Conservation (phyloP, 2,113 vertebrate genomes). For the Argyrosomus japonicus region DNA sequence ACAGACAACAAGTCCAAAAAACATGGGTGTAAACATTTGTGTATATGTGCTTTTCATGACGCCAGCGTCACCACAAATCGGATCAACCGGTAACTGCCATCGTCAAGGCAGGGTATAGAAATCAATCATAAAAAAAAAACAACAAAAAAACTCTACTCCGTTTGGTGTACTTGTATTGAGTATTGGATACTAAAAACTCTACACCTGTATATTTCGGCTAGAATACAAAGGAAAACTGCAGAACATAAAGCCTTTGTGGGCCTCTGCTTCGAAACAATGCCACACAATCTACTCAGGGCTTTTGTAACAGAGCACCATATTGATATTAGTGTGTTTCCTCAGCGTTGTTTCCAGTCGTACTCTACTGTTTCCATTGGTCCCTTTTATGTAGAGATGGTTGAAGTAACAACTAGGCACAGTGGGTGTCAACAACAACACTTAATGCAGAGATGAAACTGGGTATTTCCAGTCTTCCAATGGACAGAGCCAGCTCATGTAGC, state of each 20-base stretch:
- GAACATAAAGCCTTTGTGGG: constrained; percentile 40
- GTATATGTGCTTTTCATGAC: constrained; percentile 93
- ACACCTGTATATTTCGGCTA: constrained; percentile 72
- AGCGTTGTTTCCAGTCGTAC: constrained; percentile 53
- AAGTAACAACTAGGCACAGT: constrained; percentile 74
- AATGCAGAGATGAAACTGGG: constrained; percentile 61
- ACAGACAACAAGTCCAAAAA: constrained; percentile 87
- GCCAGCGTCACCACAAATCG: constrained; percentile 90
- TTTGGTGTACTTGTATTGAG: constrained; percentile 66
- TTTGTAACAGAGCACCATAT: constrained; percentile 74
- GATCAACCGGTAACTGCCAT: constrained; percentile 81
- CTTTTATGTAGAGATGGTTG: constrained; percentile 68
- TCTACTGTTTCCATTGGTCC: constrained; percentile 70
- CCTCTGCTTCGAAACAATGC: constrained; percentile 51
- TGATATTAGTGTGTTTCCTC: constrained; percentile 73
- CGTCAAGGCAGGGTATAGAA: constrained; percentile 74
- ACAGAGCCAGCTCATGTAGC: constrained; percentile 78
- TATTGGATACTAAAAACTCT: constrained; percentile 71
- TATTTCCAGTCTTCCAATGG: constrained; percentile 66
- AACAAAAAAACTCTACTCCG: constrained; percentile 46
- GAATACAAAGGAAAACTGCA: constrained; percentile 69
- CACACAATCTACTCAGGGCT: constrained; percentile 62
- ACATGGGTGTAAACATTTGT: constrained; percentile 93
- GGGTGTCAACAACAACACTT: constrained; percentile 68
- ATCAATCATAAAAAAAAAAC: constrained; percentile 60